Base-by-base conservation (phyloP, 2,888 invertebrate genomes). In the Torymus texanus region DNA sequence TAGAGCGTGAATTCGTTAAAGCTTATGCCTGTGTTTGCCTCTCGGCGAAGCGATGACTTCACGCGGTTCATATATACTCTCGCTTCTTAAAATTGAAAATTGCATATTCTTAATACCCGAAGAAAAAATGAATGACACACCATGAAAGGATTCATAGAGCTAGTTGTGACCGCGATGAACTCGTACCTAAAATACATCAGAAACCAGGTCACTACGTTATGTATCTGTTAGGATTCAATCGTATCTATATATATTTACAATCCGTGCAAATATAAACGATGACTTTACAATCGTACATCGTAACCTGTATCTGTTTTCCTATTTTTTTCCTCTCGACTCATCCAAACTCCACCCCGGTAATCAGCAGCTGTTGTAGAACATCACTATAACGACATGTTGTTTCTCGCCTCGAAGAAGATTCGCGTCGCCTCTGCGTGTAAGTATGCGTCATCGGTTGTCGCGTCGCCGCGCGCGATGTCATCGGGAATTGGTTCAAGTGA, bases 401-500 rank as follows among this genome's bases (percentile, higher is more conserved):
- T 29, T 29, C 29, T 29, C 29, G 29, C 29, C 55, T 24, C 50
- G 50, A 12, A 56, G 85, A 86, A 86, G 87, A 88, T 88, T 88
- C 87, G 88, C 87, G 88, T 83, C 58, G 29, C 8, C 24, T 80
- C 81, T 83, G 4, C 59, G 24, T 81, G 24, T 29, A 21, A 21
- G 1, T 21, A 81, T 82, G 82, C 82, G 84, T 82, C 89, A 88
- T 85, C 84, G 82, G 82, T 84, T 3, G 29, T 5, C 5, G 29
- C 29, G 16, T 2, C 13, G 72, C 83, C 82, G 8, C 83, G 84
- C 83, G 63, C 61, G 84, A 85, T 65, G 84, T 88, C 87, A 89
- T 89, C 88, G 87, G 85, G n/a, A 84, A 88, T 87, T 87, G 85
- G 89, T 89, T 89, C 88, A 88, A 89, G 88, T 89, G 88, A 87